phyloP scores from a whole-genome alignment of 2,888 invertebrate species.

The Idaea dimidiata region DNA sequence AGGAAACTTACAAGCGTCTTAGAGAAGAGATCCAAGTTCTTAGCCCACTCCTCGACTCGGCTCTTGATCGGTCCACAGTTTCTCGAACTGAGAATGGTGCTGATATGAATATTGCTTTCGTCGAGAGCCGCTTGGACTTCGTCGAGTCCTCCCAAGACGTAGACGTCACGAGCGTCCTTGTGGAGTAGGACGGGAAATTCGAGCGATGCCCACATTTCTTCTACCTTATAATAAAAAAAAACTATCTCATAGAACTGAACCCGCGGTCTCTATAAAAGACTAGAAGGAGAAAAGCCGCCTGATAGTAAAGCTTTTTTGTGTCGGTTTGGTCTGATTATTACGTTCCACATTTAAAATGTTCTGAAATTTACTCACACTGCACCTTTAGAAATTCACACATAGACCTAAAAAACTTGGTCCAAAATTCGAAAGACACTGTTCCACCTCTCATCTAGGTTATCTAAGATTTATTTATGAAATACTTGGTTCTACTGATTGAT shows the following conservation, averaged over 20 bases:
- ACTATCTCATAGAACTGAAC: no score
- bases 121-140: slow-evolving; percentile 91
- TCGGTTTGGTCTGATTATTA: no score
- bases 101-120: slow-evolving; percentile 92
- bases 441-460: slow-evolving; percentile 91
- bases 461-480: neutral
- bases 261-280: no score
- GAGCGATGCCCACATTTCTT: slow-evolving; percentile 90
- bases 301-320: no score
- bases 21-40: slow-evolving; percentile 88
- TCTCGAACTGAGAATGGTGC: slow-evolving; percentile 92
- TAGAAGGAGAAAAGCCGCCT: no score
- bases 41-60: slow-evolving; percentile 91
- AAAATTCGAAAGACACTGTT: no score
- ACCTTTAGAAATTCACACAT: no score
- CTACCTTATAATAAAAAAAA: slow-evolving; percentile 78
- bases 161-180: slow-evolving; percentile 92
- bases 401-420: no score
- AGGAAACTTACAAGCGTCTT: slow-evolving; percentile 85
- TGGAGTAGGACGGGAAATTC: slow-evolving; percentile 89
- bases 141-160: slow-evolving; percentile 90
- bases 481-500: no score
- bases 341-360: no score
- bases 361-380: no score
- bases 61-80: slow-evolving; percentile 92